These are phyloP conservation scores for Malurus alboscapulatus DNA, from an alignment of 2,113 vertebrate species.

Conservation along the genomic window DNA sequence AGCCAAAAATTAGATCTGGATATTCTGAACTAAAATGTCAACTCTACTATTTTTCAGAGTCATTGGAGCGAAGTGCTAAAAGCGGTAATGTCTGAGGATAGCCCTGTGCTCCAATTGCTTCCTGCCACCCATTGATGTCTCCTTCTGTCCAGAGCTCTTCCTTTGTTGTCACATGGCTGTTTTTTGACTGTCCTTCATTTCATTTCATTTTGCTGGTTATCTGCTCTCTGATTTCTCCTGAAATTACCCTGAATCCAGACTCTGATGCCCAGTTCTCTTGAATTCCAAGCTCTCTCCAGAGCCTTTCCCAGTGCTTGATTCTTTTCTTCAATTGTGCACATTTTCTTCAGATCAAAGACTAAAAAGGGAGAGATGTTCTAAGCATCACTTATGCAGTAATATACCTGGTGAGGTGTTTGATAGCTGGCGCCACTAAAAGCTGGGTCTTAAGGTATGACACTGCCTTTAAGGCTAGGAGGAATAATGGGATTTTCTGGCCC, in stretches of 20 bases:
- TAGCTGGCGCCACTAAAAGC: neutral
- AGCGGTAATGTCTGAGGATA: neutral
- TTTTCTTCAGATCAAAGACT: neutral
- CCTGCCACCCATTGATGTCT: neutral
- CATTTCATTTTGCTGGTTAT: neutral
- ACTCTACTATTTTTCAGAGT: neutral
- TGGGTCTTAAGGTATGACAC: neutral
- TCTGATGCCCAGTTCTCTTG: neutral
- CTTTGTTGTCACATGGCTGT: neutral
- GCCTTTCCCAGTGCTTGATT: neutral
- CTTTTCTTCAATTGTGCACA: neutral
- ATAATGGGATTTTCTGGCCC: neutral
- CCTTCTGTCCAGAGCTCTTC: neutral
- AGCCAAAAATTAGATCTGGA: neutral
- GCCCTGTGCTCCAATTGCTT: neutral
- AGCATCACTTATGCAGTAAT: neutral
- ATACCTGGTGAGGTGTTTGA: neutral
- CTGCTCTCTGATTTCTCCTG: neutral
- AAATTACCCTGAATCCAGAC: neutral
- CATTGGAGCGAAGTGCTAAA: neutral
- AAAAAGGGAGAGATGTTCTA: neutral
- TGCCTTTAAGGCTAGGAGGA: neutral
- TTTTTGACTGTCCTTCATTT: neutral
- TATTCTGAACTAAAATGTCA: neutral
- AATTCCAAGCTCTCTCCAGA: neutral